A percentile compares a stretch with the other conserved stretches of the same genome.
Conservation (phyloP, 2,113 vertebrate genomes). For the Rhabdornis inornatus region DNA sequence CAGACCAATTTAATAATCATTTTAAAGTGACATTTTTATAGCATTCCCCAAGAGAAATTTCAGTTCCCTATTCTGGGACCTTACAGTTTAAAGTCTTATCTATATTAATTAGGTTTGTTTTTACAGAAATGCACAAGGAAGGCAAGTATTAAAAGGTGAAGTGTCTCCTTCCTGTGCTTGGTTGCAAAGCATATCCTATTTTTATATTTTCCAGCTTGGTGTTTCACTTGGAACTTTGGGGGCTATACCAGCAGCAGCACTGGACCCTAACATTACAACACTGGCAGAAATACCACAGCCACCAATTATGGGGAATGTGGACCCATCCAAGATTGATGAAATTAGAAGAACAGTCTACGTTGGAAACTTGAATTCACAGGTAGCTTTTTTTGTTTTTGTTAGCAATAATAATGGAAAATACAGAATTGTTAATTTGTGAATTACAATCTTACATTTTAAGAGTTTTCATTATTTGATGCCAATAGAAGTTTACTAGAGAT, state of each 20-base stretch:
- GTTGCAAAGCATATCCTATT: not conserved
- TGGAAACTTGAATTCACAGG: constrained; percentile 96
- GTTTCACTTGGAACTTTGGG: constrained; percentile 86
- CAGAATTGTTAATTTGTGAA: not conserved
- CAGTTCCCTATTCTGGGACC: not conserved
- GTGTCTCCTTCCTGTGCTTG: not conserved
- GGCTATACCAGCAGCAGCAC: constrained; percentile 74
- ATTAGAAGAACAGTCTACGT: constrained; percentile 95
- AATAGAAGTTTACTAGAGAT: not conserved
- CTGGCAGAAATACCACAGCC: constrained; percentile 80
- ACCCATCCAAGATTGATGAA: constrained; percentile 95
- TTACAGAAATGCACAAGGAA: not conserved
- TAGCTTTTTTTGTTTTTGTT: constrained; percentile 24
- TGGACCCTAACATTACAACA: constrained; percentile 78
- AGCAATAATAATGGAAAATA: not conserved
- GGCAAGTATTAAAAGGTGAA: not conserved
- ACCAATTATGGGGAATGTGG: constrained; percentile 93
- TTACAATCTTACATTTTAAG: not conserved
- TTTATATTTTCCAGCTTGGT: constrained; percentile 73
- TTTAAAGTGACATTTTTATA: not conserved
- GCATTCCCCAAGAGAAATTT: not conserved
- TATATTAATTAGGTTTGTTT: not conserved
- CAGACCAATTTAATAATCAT: not conserved
- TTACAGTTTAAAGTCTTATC: not conserved
- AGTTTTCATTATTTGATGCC: not conserved